Evolutionary conservation across 2,797 vertebrate species (phyloP), one percentile per base, ranked within the genome.

Genomic region (Typhlichthys eigenmanni): DNA sequence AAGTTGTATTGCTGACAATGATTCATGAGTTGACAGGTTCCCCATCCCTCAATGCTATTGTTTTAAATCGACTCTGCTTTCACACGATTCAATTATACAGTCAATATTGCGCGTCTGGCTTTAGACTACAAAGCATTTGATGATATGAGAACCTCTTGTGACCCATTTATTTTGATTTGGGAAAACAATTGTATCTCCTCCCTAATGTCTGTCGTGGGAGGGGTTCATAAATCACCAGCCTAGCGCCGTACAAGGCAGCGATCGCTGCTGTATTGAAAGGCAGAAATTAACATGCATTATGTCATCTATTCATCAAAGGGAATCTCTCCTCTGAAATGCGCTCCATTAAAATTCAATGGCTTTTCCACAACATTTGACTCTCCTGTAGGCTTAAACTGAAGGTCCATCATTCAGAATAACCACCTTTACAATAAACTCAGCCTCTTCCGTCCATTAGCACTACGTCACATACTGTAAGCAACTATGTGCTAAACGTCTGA

Each of bases 141-240:
- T 82, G 77, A 87, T 91, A 92, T 91, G 89, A 91, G 83, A 91
- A 90, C 86, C 90, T 90, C 81, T 90, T 85, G 89, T 91, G 89
- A 89, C 88, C 88, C 89, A 93, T 93, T 92, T 89, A 90, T 93
- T 92, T 92, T 91, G 88, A 92, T 92, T 92, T 90, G 85, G 75
- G 53, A 82, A 85, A 89, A 92, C 87, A 91, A 92, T 92, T 88
- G 86, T 89, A 84, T 88, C 86, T 89, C 81, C 78, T 87, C 83
- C 85, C 84, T 91, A 91, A 91, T 84, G 85, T 79, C 85, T 87
- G 82, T 86, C 53, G 70, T 74, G 76, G 78, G 86, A 74, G 75
- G 58, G 71, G 71, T 85, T 79, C 85, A 89, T 88, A 86, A 87
- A 90, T 91, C 86, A 90, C 74, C 69, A 62, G 13, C 38, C 78